Evolutionary conservation across 2,888 invertebrate species (phyloP).

Genomic region (Meloe dianella): DNA sequence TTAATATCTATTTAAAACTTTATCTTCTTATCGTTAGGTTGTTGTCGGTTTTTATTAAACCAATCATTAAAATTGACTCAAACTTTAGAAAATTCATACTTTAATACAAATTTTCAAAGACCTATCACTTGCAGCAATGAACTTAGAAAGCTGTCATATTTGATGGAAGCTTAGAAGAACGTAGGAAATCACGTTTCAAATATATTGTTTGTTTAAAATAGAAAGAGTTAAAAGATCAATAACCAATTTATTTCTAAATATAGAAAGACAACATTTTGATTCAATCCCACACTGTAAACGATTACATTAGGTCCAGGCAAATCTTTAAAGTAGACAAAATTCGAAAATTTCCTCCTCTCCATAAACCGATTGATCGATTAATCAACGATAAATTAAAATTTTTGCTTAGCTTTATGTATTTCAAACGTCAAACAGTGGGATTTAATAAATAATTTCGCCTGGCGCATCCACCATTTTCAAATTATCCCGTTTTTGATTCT

Average conservation of each 20-base stretch:
- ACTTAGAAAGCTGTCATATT: background rate
- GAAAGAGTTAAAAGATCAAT: background rate
- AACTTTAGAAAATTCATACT: background rate
- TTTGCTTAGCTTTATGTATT: too few species aligned
- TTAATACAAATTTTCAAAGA: background rate
- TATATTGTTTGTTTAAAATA: background rate
- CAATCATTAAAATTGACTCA: background rate
- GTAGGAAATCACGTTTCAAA: background rate
- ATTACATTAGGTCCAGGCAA: background rate
- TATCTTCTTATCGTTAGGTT: too few species aligned
- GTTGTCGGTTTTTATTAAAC: too few species aligned
- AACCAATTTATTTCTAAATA: background rate
- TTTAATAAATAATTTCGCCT: background rate
- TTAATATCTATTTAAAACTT: too few species aligned
- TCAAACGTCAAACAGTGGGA: background rate
- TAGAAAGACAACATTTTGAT: background rate
- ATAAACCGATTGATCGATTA: background rate
- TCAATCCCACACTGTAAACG: background rate
- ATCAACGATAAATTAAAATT: too few species aligned
- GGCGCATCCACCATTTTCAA: slow-evolving; percentile 5
- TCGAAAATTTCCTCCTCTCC: background rate
- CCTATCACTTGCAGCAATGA: background rate
- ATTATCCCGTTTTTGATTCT: background rate
- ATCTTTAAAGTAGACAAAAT: background rate
- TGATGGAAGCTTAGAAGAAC: background rate